Conservation (phyloP, 2,888 invertebrate species). For the Ephialtes manifestator region DNA sequence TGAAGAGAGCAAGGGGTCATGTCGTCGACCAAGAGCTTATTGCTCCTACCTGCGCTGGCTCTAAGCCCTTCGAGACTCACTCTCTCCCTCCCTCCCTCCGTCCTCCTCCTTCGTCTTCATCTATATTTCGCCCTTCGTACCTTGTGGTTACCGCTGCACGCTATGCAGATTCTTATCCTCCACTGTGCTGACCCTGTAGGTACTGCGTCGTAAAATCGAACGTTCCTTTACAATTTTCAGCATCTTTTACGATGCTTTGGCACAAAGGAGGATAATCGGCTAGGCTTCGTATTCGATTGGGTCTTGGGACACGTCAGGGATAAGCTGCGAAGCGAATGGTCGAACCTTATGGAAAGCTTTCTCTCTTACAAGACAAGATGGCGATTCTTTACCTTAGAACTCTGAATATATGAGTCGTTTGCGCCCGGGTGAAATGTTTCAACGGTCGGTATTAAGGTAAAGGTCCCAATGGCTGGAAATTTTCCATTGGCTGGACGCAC, state of each 20-base stretch:
- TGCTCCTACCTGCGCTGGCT: slow-evolving; percentile 12
- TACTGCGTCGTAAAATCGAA: neutral
- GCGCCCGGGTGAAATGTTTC: no score
- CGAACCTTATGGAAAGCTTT: neutral
- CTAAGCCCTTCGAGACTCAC: slow-evolving; percentile 4
- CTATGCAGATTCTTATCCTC: slow-evolving; percentile 46
- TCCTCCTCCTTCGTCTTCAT: neutral
- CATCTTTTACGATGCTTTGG: neutral
- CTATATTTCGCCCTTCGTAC: neutral
- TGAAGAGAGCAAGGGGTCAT: slow-evolving; percentile 42
- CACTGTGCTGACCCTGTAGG: slow-evolving; percentile 11
- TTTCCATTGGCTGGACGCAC: no score
- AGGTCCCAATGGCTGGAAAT: no score
- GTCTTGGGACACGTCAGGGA: neutral
- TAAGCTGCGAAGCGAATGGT: neutral
- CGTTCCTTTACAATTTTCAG: neutral
- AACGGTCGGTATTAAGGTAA: no score
- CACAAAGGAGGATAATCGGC: neutral
- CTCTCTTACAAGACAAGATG: neutral
- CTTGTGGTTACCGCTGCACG: slow-evolving; percentile 9
- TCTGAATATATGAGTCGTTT: no score
- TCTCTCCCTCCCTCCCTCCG: neutral
- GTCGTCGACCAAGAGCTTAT: slow-evolving; percentile 22
- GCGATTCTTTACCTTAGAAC: no score
- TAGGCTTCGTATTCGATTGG: neutral